These are phyloP conservation scores for Papio anubis DNA, from an alignment of 2,113 vertebrate genomes.

Conservation along the genomic window DNA sequence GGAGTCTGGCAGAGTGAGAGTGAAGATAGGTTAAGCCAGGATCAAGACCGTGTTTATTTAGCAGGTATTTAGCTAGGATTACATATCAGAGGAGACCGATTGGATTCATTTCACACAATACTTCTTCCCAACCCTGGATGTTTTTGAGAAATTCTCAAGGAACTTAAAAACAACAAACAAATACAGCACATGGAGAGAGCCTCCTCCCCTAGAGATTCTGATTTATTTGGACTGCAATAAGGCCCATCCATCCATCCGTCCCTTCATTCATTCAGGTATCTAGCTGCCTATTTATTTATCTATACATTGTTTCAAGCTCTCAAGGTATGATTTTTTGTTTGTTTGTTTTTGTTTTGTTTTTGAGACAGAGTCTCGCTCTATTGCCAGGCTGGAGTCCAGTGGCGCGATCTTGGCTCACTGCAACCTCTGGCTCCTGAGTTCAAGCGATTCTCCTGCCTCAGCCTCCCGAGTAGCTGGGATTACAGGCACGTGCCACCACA, in stretches of 20 bases:
- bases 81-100: accelerated
- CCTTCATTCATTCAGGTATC: not conserved
- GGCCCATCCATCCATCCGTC: not conserved
- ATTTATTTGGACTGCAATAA: not conserved
- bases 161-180: not conserved
- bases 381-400: too few species aligned
- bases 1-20: not conserved
- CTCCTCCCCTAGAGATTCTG: not conserved
- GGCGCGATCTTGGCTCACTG: too few species aligned
- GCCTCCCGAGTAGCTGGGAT: too few species aligned
- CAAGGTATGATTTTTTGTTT: not conserved
- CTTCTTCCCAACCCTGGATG: not conserved
- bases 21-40: not conserved
- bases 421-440: too few species aligned
- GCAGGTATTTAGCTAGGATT: not conserved
- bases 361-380: too few species aligned
- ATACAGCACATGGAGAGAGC: not conserved
- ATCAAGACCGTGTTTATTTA: not conserved
- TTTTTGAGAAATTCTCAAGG: not conserved
- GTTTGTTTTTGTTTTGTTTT: too few species aligned
- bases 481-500: accelerated
- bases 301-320: not conserved
- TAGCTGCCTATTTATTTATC: not conserved
- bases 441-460: too few species aligned
- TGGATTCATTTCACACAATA: not conserved